These are phyloP conservation scores for Alviniconcha marisindica DNA, from an alignment of 1,140 invertebrate genomes.

Conservation along the genomic window DNA sequence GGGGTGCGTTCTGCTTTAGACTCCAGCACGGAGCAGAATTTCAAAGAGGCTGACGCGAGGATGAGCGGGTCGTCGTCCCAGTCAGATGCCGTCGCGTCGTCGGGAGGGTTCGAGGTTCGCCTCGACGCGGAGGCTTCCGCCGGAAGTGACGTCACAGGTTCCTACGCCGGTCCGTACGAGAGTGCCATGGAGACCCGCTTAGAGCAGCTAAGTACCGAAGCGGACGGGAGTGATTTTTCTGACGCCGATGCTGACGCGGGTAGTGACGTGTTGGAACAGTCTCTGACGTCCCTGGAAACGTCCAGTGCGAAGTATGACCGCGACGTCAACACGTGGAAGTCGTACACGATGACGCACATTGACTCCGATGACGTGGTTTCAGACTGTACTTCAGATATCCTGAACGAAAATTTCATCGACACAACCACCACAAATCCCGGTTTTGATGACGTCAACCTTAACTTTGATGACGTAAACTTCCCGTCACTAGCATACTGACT, in stretches of 20 bases:
- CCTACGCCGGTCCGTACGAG: constrained; percentile 45
- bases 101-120: background rate
- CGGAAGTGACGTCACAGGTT: background rate
- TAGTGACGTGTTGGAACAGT: constrained; percentile 24
- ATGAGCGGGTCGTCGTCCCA: background rate
- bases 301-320: constrained; percentile 40
- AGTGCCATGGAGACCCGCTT: constrained; percentile 40
- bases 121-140: background rate
- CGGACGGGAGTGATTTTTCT: constrained; percentile 34
- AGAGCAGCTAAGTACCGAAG: constrained; percentile 40
- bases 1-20: no score
- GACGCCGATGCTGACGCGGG: constrained; percentile 37
- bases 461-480: constrained; percentile 24
- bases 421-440: constrained; percentile 26
- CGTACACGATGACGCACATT: constrained; percentile 42
- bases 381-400: constrained; percentile 44
- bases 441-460: constrained; percentile 35
- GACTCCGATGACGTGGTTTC: constrained; percentile 48
- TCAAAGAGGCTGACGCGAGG: no score
- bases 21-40: no score
- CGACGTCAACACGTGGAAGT: constrained; percentile 46
- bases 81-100: background rate
- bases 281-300: constrained; percentile 38
- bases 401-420: constrained; percentile 45
- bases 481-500: background rate